These are phyloP conservation scores for Danio jaintianensis DNA, from an alignment of 2,797 vertebrate genomes.

Conservation along the genomic window DNA sequence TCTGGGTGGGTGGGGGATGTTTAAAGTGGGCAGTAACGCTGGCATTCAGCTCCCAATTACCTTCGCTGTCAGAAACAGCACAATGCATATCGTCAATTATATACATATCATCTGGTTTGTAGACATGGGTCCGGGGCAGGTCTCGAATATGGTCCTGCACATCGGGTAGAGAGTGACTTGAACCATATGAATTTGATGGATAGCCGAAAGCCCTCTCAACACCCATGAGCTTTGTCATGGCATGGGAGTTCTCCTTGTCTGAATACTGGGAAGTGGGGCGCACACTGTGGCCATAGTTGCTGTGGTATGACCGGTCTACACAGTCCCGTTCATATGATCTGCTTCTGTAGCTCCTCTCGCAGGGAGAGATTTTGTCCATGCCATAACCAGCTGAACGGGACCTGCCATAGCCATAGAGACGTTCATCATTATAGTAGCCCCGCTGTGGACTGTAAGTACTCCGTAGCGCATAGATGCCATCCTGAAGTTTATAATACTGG, in stretches of 20 bases:
- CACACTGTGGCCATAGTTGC: constrained; percentile 81
- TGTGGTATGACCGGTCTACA: constrained; percentile 82
- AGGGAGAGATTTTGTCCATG: constrained; percentile 89
- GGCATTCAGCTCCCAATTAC: constrained; percentile 90
- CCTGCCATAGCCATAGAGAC: constrained; percentile 85
- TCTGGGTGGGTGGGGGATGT: constrained; percentile 84
- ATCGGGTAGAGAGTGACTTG: constrained; percentile 98
- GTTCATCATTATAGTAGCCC: constrained; percentile 89
- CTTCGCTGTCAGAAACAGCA: constrained; percentile 99
- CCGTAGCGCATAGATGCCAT: constrained; percentile 86
- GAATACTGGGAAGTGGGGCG: constrained; percentile 89
- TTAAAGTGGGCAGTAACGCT: constrained; percentile 80
- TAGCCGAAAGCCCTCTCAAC: constrained; percentile 84
- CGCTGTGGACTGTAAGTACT: constrained; percentile 84
- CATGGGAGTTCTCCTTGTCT: constrained; percentile 92
- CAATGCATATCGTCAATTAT: constrained; percentile 98
- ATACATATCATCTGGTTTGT: constrained; percentile 98
- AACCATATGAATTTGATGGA: constrained; percentile 92
- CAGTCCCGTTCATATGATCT: constrained; percentile 91
- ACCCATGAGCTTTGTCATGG: constrained; percentile 84
- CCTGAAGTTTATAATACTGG: constrained; percentile 84
- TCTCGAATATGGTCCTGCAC: constrained; percentile 97
- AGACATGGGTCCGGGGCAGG: constrained; percentile 92
- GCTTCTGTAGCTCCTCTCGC: constrained; percentile 86
- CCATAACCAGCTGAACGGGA: constrained; percentile 89